Evolutionary conservation across 2,888 invertebrate species (phyloP), one percentile per base, ranked within the genome.

Genomic region (Dinocampus coccinellae): DNA sequence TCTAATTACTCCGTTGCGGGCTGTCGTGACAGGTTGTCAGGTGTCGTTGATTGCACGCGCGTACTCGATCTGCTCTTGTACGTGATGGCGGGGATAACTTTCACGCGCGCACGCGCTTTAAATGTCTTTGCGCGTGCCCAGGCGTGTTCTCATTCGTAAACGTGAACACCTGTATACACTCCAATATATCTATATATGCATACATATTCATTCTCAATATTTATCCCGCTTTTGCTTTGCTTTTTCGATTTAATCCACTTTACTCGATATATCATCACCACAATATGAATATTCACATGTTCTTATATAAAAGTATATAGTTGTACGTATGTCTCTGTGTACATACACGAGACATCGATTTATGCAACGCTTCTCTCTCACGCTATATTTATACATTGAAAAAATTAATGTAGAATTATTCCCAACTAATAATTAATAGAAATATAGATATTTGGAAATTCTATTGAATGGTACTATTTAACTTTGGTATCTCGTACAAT

Each of bases 1-100:
- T 82, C 78, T 80, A 80, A 81, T 80, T 81, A 81, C 80, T 75
- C 76, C 75, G 74, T 76, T 71, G 72, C 72, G 65, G 69, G 75
- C 73, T 67, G 52, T 53, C 57, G 64, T 63, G 69, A 69, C 69
- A 74, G 75, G 70, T 69, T 72, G 67, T 61, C 67, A 62, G 42
- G 63, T 69, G 69, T 69, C 69, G 63, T 36, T 42, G 63, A 63
- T 36, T 42, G 53, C 58, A 13, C 47, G 55, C 47, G 26, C 61
- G 22, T 52, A 33, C 53, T 36, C 22, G 24, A 42, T 52, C 29
- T 29, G 11, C 20, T 60, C n/a, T 58, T 20, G 60, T 16, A 52
- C 39, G 24, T 61, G 24, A 60, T 60, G 34, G 33, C 52, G 66
- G 75, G 73, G 66, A 69, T 39, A 72, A 75, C 77, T 76, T 77